These are phyloP conservation scores for Tetramorium parvispinum DNA, from an alignment of 1,140 invertebrate genomes.

Conservation along the genomic window DNA sequence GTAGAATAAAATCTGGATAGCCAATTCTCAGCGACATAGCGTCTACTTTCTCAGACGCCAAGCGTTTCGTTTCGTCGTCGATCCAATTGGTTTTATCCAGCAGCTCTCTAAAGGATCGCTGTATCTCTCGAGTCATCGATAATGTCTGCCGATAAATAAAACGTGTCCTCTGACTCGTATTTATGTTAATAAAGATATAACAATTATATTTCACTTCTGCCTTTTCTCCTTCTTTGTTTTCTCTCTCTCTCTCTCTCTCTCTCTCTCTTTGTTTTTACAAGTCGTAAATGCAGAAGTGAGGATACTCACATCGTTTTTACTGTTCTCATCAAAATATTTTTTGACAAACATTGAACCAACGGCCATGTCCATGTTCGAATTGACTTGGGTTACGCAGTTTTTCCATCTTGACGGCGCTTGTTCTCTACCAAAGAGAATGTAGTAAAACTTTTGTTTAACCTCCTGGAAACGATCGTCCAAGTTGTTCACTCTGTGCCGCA, in stretches of 20 bases:
- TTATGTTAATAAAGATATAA: neutral
- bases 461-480: slow-evolving; percentile 92
- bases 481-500: slow-evolving; percentile 94
- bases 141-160: slow-evolving; percentile 88
- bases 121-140: slow-evolving; percentile 94
- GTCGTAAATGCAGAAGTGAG: neutral
- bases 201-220: neutral
- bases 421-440: slow-evolving; percentile 90
- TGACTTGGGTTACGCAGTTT: slow-evolving; percentile 93
- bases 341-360: slow-evolving; percentile 93
- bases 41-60: slow-evolving; percentile 93
- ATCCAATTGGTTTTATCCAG: slow-evolving; percentile 93
- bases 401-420: slow-evolving; percentile 92
- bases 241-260: neutral
- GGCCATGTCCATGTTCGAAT: slow-evolving; percentile 94
- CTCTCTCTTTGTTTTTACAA: neutral
- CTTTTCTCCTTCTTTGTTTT: too few relatives aligned
- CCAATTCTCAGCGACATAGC: slow-evolving; percentile 95
- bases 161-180: neutral
- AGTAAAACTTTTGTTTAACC: slow-evolving; percentile 89
- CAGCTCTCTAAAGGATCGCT: slow-evolving; percentile 90
- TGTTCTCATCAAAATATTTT: slow-evolving; percentile 94
- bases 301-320: slow-evolving; percentile 90
- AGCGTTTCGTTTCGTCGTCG: slow-evolving; percentile 91
- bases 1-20: slow-evolving; percentile 94